These are phyloP conservation scores for Anthophora plumipes DNA, from an alignment of 2,888 invertebrate species.

Conservation along the genomic window DNA sequence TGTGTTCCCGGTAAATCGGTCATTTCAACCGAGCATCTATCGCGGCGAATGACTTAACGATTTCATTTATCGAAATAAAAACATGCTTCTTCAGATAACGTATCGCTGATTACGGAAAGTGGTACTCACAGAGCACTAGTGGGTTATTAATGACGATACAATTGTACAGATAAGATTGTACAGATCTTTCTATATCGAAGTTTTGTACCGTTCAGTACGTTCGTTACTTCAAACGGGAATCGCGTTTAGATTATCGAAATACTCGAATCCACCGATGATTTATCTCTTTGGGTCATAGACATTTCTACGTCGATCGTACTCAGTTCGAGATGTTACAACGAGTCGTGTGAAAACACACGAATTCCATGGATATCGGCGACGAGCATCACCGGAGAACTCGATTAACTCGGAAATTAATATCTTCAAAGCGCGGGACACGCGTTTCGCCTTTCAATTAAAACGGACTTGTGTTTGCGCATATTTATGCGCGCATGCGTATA, in stretches of 20 bases:
- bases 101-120: no score
- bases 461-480: slow-evolving; percentile 39
- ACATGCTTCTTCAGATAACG: not conserved
- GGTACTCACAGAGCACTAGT: not conserved
- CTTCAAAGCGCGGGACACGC: slow-evolving; percentile 53
- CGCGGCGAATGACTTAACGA: not conserved
- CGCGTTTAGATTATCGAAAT: not conserved
- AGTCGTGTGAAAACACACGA: slow-evolving; percentile 51
- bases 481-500: slow-evolving; percentile 49
- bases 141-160: not conserved
- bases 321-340: slow-evolving; percentile 27
- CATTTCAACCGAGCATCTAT: slow-evolving; percentile 32
- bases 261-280: slow-evolving; percentile 32
- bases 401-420: slow-evolving; percentile 76
- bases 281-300: slow-evolving; percentile 31
- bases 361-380: slow-evolving; percentile 31
- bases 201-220: not conserved
- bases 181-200: no score
- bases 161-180: not conserved
- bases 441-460: slow-evolving; percentile 71
- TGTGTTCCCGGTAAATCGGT: slow-evolving; percentile 33
- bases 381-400: slow-evolving; percentile 46
- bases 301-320: slow-evolving; percentile 19
- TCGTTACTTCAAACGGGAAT: no score
- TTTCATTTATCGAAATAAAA: slow-evolving; percentile 21